These are phyloP conservation scores for Actinernus sp. DNA, from an alignment of 92 coral and sea anemone genomes.

Conservation along the genomic window DNA sequence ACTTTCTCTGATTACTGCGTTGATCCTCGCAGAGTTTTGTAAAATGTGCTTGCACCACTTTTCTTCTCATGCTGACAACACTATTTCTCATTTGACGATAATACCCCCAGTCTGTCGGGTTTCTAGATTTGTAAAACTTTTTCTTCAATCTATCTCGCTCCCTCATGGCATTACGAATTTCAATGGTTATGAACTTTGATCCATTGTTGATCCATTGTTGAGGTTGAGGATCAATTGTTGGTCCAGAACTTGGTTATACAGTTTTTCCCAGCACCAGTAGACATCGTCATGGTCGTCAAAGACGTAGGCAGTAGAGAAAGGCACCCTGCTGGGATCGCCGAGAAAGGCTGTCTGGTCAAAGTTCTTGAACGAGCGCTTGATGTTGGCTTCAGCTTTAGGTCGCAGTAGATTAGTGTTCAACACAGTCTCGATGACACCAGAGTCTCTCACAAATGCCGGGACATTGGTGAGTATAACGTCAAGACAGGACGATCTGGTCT, in stretches of 20 bases:
- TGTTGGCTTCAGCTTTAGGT: slow-evolving; percentile 35
- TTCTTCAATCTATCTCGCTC: slow-evolving; percentile 57
- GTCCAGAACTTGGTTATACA: too few species aligned
- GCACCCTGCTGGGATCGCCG: slow-evolving; percentile 21
- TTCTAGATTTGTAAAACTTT: slow-evolving; percentile 56
- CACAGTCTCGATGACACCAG: slow-evolving; percentile 56
- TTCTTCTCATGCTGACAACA: too few species aligned
- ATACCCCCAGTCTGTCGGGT: too few species aligned
- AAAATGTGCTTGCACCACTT: too few species aligned
- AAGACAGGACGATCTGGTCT: slow-evolving; percentile 31
- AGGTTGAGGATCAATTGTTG: slow-evolving; percentile 30
- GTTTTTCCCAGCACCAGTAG: slow-evolving; percentile 53
- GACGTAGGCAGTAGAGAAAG: slow-evolving; percentile 62
- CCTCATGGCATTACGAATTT: slow-evolving; percentile 52
- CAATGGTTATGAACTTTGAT: too few species aligned
- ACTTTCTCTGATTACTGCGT: too few species aligned
- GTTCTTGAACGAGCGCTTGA: slow-evolving; percentile 44
- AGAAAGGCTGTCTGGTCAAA: too few species aligned
- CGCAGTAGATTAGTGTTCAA: slow-evolving; percentile 53
- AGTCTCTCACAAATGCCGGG: slow-evolving; percentile 44
- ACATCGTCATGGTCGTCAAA: slow-evolving; percentile 62
- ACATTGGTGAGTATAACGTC: slow-evolving; percentile 64
- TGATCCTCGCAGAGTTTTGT: too few species aligned
- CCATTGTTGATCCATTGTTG: slow-evolving; percentile 30
- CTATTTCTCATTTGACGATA: too few species aligned